phyloP scores from a whole-genome alignment of 2,888 invertebrate genomes.

The Balanococcus diminutus region DNA sequence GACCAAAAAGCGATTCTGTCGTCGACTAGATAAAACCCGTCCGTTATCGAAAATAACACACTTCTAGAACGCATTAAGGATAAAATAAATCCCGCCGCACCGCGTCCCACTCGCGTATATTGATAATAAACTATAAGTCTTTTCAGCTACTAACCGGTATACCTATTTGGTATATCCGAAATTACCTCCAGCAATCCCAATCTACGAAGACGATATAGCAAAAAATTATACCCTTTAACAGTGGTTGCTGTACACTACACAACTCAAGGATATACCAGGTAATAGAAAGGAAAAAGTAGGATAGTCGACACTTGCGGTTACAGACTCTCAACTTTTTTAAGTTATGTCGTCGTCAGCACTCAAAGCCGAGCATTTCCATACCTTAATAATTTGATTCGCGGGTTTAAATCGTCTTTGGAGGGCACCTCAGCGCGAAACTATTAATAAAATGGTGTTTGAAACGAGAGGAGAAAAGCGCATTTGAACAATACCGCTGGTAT shows the following conservation, averaged over 20 bases:
- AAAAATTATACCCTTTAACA: background rate
- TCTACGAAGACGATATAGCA: background rate
- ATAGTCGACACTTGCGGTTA: background rate
- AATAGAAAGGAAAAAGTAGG: background rate
- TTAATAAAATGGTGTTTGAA: background rate
- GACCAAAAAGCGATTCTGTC: slow-evolving; percentile 14
- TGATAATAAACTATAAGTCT: slow-evolving; percentile 11
- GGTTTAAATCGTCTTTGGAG: background rate
- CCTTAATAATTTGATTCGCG: background rate
- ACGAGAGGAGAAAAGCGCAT: background rate
- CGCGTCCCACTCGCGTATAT: background rate
- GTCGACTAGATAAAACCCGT: slow-evolving; percentile 7
- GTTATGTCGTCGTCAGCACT: background rate
- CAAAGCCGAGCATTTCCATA: background rate
- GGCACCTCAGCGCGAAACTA: background rate
- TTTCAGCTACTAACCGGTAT: background rate
- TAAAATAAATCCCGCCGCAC: slow-evolving; percentile 2
- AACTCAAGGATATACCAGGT: background rate
- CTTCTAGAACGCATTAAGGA: slow-evolving; percentile 24
- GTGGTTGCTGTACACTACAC: background rate
- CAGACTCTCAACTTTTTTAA: background rate
- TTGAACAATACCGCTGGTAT: background rate
- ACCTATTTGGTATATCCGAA: background rate
- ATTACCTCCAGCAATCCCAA: background rate
- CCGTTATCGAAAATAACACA: slow-evolving; percentile 15